phyloP scores from a whole-genome alignment of 2,797 vertebrate genomes.

The Phalanger gymnotis region DNA sequence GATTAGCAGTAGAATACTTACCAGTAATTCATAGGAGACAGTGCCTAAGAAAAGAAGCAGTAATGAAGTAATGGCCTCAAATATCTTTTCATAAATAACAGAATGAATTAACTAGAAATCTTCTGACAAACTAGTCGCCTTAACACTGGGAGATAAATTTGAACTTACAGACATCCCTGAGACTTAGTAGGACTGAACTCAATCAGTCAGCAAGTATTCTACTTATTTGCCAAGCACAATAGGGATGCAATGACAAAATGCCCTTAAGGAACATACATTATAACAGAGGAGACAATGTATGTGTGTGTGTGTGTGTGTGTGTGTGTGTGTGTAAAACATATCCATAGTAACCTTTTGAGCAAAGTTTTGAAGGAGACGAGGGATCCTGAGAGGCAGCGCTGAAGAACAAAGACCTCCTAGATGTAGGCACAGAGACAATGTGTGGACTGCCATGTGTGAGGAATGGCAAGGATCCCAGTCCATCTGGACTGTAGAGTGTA shows the following conservation, averaged over 20 bases:
- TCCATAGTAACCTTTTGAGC: no score
- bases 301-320: not conserved
- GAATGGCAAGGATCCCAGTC: not conserved
- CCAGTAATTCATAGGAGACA: not conserved
- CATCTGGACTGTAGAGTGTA: not conserved
- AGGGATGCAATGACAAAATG: not conserved
- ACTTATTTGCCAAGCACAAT: not conserved
- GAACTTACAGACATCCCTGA: not conserved
- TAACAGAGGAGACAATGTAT: not conserved
- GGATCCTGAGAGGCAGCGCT: not conserved
- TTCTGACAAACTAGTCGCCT: not conserved
- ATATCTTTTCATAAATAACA: not conserved
- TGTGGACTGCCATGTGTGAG: not conserved
- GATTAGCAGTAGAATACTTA: not conserved
- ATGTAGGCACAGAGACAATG: not conserved
- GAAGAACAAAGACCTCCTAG: not conserved
- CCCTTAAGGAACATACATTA: not conserved
- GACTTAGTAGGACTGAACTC: not conserved
- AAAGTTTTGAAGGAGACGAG: not conserved
- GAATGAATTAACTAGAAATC: not conserved
- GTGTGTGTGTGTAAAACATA: not conserved
- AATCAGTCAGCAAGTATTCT: not conserved
- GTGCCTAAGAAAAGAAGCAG: not conserved
- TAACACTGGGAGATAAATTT: not conserved
- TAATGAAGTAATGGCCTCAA: not conserved